Base-by-base conservation (phyloP, 2,797 vertebrate genomes). In the Schizothorax lantsangensis region DNA sequence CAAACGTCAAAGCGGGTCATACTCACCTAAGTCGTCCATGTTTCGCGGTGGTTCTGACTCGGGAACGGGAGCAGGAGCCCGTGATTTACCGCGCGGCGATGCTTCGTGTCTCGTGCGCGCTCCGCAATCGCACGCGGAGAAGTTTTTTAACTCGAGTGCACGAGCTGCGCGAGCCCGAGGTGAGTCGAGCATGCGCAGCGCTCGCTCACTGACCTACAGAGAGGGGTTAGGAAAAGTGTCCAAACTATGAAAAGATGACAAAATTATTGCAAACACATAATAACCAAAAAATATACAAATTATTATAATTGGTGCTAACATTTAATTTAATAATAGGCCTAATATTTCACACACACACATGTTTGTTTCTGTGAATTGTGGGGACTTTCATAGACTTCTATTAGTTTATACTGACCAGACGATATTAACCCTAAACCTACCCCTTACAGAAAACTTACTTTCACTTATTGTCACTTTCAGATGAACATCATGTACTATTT, bases 21-120 rank as follows among this genome's bases (percentile, higher is more conserved):
- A 94, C 94, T 94, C 92, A 95, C 95, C 95, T 91, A 96, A 92
- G 93, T 96, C 95, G 90, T 95, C 95, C 95, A 96, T 96, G 94
- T 92, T 94, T 90, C 88, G 92, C 90, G 6, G 38, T 6, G 92
- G 92, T 94, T 93, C 91, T 88, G 90, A 83, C 88, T 89, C 91
- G 78, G 75, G n/a, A 81, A 59, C 33, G 86, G 86, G 71, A 64
- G 86, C 90, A 90, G 89, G 86, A 88, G 90, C 89, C 90, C 88
- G 91, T 88, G 89, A 74, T 91, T 82, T 52, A 7, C 84, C 45
- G 84, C 88, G 85, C 86, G 83, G 64, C 89, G 49, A 89, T 85
- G 90, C 88, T 85, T 89, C 84, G 87, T 75, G 45, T 87, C 49
- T 85, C 84, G 73, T 91, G 89, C 54, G 87, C 40, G 90, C 89